A percentile compares a stretch with the other conserved stretches of the same genome.
Evolutionary conservation across 2,888 invertebrate genomes (phyloP).

Genomic region (Apamea sordens): DNA sequence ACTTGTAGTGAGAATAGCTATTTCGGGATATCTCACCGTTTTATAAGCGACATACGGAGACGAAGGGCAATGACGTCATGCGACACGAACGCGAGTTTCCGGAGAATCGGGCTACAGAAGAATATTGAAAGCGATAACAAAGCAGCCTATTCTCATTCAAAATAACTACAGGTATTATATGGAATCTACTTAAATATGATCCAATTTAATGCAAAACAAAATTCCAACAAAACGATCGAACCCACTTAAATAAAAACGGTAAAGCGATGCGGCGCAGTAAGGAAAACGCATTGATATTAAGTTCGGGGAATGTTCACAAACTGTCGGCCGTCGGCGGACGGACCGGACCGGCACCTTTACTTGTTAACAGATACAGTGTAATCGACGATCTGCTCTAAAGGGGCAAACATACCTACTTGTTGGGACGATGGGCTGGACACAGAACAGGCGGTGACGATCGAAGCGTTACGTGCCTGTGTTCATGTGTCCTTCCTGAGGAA

Average conservation of each 20-base stretch:
- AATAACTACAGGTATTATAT: background rate
- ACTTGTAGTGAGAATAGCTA: too few species aligned
- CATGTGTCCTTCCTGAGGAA: background rate
- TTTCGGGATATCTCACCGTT: too few species aligned
- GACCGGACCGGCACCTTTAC: conserved; percentile 5
- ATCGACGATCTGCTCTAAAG: conserved; percentile 39
- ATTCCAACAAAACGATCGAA: background rate
- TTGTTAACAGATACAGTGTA: conserved; percentile 42
- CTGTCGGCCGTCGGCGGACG: conserved; percentile 4
- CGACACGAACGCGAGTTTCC: too few species aligned
- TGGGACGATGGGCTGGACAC: conserved; percentile 1
- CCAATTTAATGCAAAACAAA: background rate
- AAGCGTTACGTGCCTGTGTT: background rate
- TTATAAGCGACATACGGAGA: too few species aligned
- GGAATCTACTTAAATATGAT: background rate
- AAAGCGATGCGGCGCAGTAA: background rate
- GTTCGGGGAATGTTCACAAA: conserved; percentile 26
- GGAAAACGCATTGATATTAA: conserved; percentile 29
- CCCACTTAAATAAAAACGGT: background rate
- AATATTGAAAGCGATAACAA: conserved; percentile 10
- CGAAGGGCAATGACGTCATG: too few species aligned
- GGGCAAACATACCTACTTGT: conserved; percentile 33
- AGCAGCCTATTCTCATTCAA: conserved; percentile 3
- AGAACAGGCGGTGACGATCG: background rate
- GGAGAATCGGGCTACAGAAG: too few species aligned